These are phyloP conservation scores for Anguilla japonica DNA, from an alignment of 2,113 vertebrate genomes.

Conservation along the genomic window DNA sequence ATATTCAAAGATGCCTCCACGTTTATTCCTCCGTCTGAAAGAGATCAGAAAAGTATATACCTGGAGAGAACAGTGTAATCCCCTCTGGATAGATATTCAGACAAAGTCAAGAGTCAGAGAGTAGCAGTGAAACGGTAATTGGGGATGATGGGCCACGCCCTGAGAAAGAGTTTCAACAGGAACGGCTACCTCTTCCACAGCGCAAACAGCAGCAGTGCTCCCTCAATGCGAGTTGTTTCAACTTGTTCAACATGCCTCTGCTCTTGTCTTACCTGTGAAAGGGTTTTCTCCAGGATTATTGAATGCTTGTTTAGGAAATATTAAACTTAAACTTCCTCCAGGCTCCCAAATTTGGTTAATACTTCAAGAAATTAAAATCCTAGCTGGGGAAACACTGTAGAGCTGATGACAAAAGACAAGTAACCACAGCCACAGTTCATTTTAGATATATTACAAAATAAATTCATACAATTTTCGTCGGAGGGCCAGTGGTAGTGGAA, in stretches of 20 bases:
- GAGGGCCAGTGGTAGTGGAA: too few relatives aligned
- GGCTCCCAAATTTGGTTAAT: not conserved
- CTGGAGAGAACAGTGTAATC: too few relatives aligned
- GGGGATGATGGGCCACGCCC: not conserved
- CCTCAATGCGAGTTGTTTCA: not conserved
- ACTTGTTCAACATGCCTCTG: slow-evolving; percentile 19
- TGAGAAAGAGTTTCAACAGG: slow-evolving; percentile 12
- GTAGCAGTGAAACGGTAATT: not conserved
- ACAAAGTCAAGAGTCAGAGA: not conserved
- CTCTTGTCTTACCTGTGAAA: not conserved
- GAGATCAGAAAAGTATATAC: too few relatives aligned
- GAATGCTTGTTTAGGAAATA: not conserved
- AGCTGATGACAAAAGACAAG: not conserved
- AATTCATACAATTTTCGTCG: too few relatives aligned
- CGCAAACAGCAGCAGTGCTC: not conserved
- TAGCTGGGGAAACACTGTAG: not conserved
- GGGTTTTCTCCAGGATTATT: not conserved
- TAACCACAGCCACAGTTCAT: not conserved
- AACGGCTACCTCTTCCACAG: not conserved
- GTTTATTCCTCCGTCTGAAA: not conserved
- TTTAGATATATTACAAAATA: not conserved
- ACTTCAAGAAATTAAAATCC: not conserved
- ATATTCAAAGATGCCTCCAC: too few relatives aligned
- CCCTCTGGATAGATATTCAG: not conserved
- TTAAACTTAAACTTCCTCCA: not conserved